phyloP scores from a whole-genome alignment of 2,113 vertebrate genomes.

The Chloebia gouldiae region DNA sequence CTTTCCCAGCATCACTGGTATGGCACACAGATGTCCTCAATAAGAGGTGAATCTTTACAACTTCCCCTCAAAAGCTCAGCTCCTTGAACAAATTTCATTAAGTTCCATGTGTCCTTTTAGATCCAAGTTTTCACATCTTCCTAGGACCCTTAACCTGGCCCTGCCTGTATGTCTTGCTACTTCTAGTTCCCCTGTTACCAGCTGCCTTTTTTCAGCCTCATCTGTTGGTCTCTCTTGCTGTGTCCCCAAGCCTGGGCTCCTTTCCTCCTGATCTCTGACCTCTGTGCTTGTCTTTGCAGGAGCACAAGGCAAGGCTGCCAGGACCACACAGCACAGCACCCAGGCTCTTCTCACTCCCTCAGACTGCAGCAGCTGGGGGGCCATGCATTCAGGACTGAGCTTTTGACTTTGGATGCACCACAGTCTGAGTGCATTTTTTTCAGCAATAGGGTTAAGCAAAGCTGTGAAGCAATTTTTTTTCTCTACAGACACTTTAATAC shows the following conservation, averaged over 20 bases:
- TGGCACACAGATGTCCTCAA: accelerated
- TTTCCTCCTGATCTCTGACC: accelerated
- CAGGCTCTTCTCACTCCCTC: accelerated
- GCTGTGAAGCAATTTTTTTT: neutral
- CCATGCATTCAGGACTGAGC: accelerated
- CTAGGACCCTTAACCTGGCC: neutral
- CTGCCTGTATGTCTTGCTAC: accelerated
- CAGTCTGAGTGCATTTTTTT: neutral
- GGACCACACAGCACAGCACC: neutral
- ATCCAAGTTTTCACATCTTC: neutral
- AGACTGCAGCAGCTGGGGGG: accelerated
- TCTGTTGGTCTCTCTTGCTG: neutral
- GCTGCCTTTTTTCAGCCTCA: accelerated
- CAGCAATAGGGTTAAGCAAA: neutral
- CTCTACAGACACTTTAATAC: neutral
- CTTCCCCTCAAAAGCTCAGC: neutral
- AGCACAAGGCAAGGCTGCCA: neutral
- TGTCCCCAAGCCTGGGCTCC: accelerated
- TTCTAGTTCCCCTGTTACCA: neutral
- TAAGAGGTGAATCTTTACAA: neutral
- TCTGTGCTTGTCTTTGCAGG: neutral
- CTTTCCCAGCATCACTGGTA: neutral
- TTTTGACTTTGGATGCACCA: accelerated
- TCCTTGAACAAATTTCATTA: neutral
- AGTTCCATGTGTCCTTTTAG: neutral